Base-by-base conservation (phyloP, 2,797 vertebrate genomes). In the Adelosebastes latens region DNA sequence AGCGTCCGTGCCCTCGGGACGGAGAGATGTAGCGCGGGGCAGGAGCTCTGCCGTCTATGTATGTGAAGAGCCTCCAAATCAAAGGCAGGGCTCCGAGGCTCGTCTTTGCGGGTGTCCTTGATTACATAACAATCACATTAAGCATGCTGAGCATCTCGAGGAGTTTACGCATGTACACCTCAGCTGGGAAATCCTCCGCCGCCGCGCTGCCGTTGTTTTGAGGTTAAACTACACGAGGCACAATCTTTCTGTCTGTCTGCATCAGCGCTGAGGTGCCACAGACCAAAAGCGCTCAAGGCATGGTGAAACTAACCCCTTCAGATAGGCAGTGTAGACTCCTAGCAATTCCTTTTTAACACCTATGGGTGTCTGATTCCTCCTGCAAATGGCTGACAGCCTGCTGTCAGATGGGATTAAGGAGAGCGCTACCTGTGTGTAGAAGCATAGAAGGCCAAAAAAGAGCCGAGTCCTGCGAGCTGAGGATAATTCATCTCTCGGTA, bases 361-460 rank as follows among this genome's bases (percentile, higher is more conserved):
- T 73, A 67, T 78, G 64, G 79, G 80, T 87, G 88, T 83, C 71
- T 83, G 86, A 87, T 79, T 89, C 76, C 72, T 13, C 5, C 82
- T 83, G 80, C 73, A 89, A 89, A 88, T 88, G 79, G 72, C 82
- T 88, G 93, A 89, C 83, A 92, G 84, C 84, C 82, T 79, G 80
- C 86, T 93, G 92, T 93, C 91, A 88, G 72, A 77, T 68, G 49
- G 84, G 83, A 91, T 93, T 88, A 92, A 67, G 81, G 69, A 60
- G 70, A 81, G 72, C 8, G 31, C 68, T 83, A 88, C 85, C 89
- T 92, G 79, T 1, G 34, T 66, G 62, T 52, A 75, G 77, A 77
- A 34, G 39, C 66, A 52, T 24, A 52, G 71, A 64, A 58, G 72
- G 67, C 78, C 81, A 81, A 46, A 78, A 39, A 89, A 61, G 82